These are phyloP conservation scores for Bagarius yarrelli DNA, from an alignment of 2,113 vertebrate genomes.

Conservation along the genomic window DNA sequence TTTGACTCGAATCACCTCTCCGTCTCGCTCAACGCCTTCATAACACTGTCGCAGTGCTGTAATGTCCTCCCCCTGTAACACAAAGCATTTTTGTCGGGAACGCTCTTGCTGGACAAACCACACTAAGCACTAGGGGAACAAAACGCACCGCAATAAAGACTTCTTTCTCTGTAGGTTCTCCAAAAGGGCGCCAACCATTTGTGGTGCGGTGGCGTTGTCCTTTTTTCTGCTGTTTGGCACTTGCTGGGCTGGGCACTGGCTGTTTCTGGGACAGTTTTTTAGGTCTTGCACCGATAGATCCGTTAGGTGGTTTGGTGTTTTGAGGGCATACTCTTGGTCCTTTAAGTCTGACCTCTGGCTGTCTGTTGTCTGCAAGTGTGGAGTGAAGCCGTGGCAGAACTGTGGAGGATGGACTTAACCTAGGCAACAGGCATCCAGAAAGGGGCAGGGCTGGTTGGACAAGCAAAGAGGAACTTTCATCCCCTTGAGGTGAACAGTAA, in stretches of 20 bases:
- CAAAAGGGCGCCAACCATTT: conserved; percentile 90
- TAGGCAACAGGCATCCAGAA: conserved; percentile 87
- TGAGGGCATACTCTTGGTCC: conserved; percentile 79
- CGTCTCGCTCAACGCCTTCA: conserved; percentile 90
- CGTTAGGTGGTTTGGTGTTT: conserved; percentile 81
- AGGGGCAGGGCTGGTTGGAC: conserved; percentile 84
- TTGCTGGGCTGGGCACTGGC: conserved; percentile 66
- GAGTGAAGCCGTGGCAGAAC: conserved; percentile 83
- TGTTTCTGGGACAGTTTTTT: conserved; percentile 73
- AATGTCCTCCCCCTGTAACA: conserved; percentile 86
- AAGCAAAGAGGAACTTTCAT: conserved; percentile 84
- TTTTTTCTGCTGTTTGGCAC: conserved; percentile 76
- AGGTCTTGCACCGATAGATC: conserved; percentile 77
- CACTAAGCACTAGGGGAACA: neutral
- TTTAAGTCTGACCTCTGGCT: conserved; percentile 70
- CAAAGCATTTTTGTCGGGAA: neutral
- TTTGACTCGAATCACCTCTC: conserved; percentile 90
- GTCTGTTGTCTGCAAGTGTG: conserved; percentile 78
- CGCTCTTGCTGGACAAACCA: neutral
- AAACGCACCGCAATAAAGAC: conserved; percentile 89
- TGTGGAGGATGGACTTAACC: conserved; percentile 83
- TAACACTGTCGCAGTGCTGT: conserved; percentile 91
- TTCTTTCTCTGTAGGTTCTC: conserved; percentile 83
- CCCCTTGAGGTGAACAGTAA: conserved; percentile 80
- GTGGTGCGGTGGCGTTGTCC: conserved; percentile 82